These are phyloP conservation scores for Amblyopsis hoosieri DNA, from an alignment of 2,797 vertebrate species.

Conservation along the genomic window DNA sequence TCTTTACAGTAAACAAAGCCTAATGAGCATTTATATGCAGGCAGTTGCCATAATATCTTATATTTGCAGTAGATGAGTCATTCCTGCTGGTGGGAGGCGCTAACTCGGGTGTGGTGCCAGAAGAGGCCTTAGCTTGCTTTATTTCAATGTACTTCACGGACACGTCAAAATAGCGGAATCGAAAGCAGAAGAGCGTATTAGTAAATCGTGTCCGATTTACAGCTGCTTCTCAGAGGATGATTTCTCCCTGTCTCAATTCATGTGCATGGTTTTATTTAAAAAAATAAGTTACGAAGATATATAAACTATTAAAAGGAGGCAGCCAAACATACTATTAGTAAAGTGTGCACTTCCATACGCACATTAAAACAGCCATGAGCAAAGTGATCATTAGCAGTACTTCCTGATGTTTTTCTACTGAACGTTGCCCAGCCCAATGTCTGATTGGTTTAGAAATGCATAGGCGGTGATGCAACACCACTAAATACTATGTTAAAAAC, in stretches of 20 bases:
- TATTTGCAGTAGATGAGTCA: constrained; percentile 44
- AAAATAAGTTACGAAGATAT: neutral
- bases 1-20: constrained; percentile 40
- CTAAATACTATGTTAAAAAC: neutral
- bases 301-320: neutral
- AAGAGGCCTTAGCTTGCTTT: constrained; percentile 12
- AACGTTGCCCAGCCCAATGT: constrained; percentile 25
- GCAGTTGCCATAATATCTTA: constrained; percentile 26
- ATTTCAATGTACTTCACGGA: constrained; percentile 16
- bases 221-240: neutral
- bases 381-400: constrained; percentile 24
- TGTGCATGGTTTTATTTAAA: too few relatives aligned
- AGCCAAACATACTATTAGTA: neutral
- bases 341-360: neutral
- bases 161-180: constrained; percentile 60
- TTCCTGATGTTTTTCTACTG: constrained; percentile 47
- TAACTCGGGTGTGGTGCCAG: constrained; percentile 49
- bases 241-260: too few relatives aligned
- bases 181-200: constrained; percentile 30
- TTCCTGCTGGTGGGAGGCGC: constrained; percentile 22
- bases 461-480: constrained; percentile 24
- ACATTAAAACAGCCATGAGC: neutral
- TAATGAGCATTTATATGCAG: constrained; percentile 38
- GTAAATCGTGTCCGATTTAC: constrained; percentile 6
- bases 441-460: constrained; percentile 23